Conservation (phyloP, 2,888 invertebrate species). For the Limulus polyphemus region DNA sequence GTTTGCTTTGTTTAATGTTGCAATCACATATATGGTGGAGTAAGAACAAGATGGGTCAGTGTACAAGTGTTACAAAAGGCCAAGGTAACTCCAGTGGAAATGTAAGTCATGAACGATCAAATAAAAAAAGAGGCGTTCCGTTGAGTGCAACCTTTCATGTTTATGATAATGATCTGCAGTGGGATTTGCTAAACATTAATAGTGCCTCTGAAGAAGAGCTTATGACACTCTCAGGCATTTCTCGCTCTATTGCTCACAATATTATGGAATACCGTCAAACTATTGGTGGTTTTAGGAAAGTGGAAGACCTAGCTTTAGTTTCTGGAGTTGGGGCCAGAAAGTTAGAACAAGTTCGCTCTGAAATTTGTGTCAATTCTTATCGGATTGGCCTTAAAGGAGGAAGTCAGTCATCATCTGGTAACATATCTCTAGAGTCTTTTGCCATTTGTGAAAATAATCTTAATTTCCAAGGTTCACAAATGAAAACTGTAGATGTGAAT, state of each 20-base stretch:
- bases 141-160: slow-evolving; percentile 20
- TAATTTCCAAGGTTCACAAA: slow-evolving; percentile 1
- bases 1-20: too few species aligned
- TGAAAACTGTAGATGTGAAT: slow-evolving; percentile 51
- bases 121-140: too few species aligned
- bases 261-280: slow-evolving; percentile 63
- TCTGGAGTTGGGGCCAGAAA: slow-evolving; percentile 65
- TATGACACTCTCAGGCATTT: slow-evolving; percentile 67
- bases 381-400: slow-evolving; percentile 4
- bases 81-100: too few species aligned
- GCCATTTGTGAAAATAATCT: slow-evolving; percentile 7
- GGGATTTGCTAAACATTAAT: slow-evolving; percentile 45
- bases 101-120: too few species aligned
- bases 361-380: slow-evolving; percentile 49
- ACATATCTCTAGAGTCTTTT: slow-evolving; percentile 22
- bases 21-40: too few species aligned
- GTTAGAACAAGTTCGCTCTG: slow-evolving; percentile 53
- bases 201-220: slow-evolving; percentile 54
- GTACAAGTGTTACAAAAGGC: too few species aligned
- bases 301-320: slow-evolving; percentile 68
- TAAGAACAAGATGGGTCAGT: too few species aligned
- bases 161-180: slow-evolving; percentile 22
- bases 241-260: slow-evolving; percentile 53
- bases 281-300: slow-evolving; percentile 62
- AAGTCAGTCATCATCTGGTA: slow-evolving; percentile 20